These are phyloP conservation scores for Sinotaia quadrata DNA, from an alignment of 2,888 invertebrate species.

Conservation along the genomic window DNA sequence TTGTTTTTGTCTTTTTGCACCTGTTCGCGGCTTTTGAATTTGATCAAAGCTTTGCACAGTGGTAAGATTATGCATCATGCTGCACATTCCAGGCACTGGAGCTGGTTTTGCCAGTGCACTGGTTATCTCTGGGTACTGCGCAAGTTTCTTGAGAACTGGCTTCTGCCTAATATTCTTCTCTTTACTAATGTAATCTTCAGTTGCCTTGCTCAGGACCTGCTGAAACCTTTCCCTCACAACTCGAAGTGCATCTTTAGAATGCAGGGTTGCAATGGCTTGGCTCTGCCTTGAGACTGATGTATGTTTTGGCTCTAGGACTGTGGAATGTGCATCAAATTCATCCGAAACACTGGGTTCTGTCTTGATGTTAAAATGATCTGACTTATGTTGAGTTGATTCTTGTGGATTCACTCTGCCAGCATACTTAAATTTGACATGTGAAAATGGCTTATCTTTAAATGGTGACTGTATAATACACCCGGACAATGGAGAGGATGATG, in stretches of 20 bases:
- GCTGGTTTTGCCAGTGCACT: constrained; percentile 6
- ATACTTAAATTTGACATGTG: not conserved
- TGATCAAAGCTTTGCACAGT: constrained; percentile 19
- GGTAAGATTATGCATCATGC: not conserved
- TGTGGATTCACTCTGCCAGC: too few species aligned
- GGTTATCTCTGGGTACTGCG: constrained; percentile 12
- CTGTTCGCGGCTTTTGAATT: constrained; percentile 6
- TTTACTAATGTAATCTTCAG: constrained; percentile 33
- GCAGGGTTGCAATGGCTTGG: constrained; percentile 34
- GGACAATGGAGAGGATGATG: not conserved
- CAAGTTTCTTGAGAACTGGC: not conserved
- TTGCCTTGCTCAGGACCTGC: constrained; percentile 45
- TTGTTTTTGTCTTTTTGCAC: constrained; percentile 3
- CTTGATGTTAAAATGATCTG: too few species aligned
- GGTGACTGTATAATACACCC: not conserved
- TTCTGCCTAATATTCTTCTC: constrained; percentile 7
- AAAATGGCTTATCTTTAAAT: not conserved
- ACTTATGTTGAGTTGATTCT: not conserved
- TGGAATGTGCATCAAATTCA: not conserved
- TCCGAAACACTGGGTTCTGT: not conserved
- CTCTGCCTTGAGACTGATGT: constrained; percentile 13
- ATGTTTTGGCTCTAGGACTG: too few species aligned
- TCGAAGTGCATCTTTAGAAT: constrained; percentile 50
- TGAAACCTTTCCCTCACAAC: constrained; percentile 50
- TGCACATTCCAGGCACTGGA: not conserved